phyloP scores from a whole-genome alignment of 2,888 invertebrate species.

The Thymelicus lineola region DNA sequence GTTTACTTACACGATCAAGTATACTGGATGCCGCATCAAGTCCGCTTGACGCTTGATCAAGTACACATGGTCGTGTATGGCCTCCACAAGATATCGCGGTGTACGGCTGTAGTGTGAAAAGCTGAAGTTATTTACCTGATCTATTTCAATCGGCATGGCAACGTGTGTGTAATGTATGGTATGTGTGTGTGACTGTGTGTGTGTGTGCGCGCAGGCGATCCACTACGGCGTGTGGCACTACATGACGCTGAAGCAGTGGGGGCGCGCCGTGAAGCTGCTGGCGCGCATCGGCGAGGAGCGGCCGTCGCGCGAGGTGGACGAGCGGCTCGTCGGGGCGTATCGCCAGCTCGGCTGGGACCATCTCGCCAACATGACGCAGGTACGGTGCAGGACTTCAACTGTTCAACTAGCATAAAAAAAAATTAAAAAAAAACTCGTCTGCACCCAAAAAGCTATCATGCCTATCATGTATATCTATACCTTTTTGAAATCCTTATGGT shows the following conservation, averaged over 20 bases:
- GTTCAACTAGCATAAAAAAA: too few relatives aligned
- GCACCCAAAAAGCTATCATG: too few relatives aligned
- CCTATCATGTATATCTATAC: too few relatives aligned
- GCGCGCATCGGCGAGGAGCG: constrained; percentile 93
- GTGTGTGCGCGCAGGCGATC: constrained; percentile 81
- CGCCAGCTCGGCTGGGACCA: constrained; percentile 89
- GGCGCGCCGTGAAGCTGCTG: constrained; percentile 91
- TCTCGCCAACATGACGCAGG: constrained; percentile 81
- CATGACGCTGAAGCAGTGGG: constrained; percentile 91
- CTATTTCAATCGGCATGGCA: too few relatives aligned
- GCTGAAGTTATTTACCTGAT: too few relatives aligned
- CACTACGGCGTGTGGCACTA: constrained; percentile 94
- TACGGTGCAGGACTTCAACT: neutral
- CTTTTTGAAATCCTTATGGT: too few relatives aligned
- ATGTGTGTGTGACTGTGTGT: neutral
- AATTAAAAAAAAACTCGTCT: neutral
- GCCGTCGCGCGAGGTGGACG: constrained; percentile 89
- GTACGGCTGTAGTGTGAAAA: too few relatives aligned
- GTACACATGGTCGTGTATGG: too few relatives aligned
- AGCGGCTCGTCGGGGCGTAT: constrained; percentile 87
- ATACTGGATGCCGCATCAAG: too few relatives aligned
- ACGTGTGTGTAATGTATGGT: neutral
- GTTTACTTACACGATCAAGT: too few relatives aligned
- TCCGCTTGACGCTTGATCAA: too few relatives aligned
- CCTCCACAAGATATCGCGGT: too few relatives aligned